Conservation (phyloP, 1,140 invertebrate genomes). For the Antheraea pernyi region DNA sequence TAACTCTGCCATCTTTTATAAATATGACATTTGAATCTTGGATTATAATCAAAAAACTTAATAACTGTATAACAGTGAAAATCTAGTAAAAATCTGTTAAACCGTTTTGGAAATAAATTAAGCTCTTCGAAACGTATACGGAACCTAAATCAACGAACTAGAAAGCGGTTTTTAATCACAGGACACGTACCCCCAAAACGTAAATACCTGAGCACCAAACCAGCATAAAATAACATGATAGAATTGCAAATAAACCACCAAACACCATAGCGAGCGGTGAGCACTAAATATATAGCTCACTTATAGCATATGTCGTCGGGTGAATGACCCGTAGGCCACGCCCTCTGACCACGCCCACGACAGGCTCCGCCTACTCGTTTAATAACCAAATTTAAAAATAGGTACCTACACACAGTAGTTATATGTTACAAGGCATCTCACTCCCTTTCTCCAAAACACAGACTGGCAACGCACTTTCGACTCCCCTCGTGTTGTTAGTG, state of each 20-base stretch:
- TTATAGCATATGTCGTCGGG: conserved; percentile 27
- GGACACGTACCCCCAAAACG: background rate
- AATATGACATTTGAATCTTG: too few species aligned
- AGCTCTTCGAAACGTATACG: too few species aligned
- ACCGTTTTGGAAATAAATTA: too few species aligned
- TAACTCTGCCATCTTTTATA: too few species aligned
- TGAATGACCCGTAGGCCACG: conserved; percentile 56
- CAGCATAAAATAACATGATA: conserved; percentile 22
- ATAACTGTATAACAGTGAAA: too few species aligned
- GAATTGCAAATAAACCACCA: conserved; percentile 58
- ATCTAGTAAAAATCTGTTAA: too few species aligned
- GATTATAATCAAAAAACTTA: too few species aligned
- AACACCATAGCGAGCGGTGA: conserved; percentile 35
- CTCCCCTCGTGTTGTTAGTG: too few species aligned
- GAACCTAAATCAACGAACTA: background rate
- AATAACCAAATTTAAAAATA: background rate
- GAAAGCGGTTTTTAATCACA: background rate
- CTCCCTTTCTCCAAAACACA: too few species aligned
- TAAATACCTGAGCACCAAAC: background rate
- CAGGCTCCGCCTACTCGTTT: conserved; percentile 43
- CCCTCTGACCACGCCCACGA: conserved; percentile 47
- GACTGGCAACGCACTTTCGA: too few species aligned
- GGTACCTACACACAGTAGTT: background rate
- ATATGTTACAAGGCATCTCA: too few species aligned
- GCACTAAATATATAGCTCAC: conserved; percentile 14